These are phyloP conservation scores for Thamnophis elegans DNA, from an alignment of 2,797 vertebrate species.

Conservation along the genomic window DNA sequence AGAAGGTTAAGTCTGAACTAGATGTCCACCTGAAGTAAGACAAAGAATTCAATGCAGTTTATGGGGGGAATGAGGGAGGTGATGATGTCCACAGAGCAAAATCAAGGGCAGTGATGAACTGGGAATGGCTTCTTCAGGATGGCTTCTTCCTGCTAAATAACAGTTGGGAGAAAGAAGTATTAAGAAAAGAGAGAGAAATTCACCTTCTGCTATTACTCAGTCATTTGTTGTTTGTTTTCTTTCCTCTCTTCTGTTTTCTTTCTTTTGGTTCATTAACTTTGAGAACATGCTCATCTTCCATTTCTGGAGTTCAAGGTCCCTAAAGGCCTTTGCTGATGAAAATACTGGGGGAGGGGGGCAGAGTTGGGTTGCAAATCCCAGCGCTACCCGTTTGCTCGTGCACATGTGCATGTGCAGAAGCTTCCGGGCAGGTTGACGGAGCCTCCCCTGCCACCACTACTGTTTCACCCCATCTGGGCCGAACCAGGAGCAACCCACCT, in stretches of 20 bases:
- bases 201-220: neutral
- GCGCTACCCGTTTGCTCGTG: too few relatives aligned
- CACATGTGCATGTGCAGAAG: too few relatives aligned
- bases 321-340: conserved; percentile 48
- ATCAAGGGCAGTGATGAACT: neutral
- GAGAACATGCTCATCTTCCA: conserved; percentile 55
- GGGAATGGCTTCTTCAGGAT: neutral
- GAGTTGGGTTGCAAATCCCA: too few relatives aligned
- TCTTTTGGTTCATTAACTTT: conserved; percentile 30
- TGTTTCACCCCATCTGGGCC: too few relatives aligned
- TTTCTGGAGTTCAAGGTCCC: conserved; percentile 45
- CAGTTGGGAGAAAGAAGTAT: neutral
- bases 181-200: rapidly evolving
- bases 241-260: conserved; percentile 24
- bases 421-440: too few relatives aligned
- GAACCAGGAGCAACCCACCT: too few relatives aligned
- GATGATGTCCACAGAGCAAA: neutral
- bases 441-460: too few relatives aligned
- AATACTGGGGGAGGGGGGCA: conserved; percentile 24
- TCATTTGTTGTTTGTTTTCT: neutral
- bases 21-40: neutral
- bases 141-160: neutral
- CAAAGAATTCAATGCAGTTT: neutral
- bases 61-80: neutral
- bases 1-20: neutral